These are phyloP conservation scores for Troides helena DNA, from an alignment of 2,888 invertebrate genomes.

Conservation along the genomic window DNA sequence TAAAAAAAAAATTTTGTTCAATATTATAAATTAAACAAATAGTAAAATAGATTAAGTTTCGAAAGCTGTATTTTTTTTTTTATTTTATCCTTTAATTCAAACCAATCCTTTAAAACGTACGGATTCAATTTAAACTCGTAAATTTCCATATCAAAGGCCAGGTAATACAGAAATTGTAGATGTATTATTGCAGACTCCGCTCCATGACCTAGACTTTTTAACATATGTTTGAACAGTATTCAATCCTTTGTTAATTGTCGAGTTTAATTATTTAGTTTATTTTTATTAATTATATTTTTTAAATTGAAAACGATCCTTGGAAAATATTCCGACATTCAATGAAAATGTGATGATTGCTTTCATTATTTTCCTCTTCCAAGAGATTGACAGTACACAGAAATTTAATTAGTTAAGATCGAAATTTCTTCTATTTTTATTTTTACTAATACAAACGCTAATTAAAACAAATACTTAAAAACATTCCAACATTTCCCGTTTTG, in stretches of 20 bases:
- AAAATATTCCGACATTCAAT: not conserved
- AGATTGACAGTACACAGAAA: not conserved
- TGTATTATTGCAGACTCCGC: not conserved
- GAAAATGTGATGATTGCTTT: not conserved
- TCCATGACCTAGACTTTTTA: not conserved
- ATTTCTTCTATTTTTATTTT: conserved; percentile 4
- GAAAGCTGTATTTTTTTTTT: not conserved
- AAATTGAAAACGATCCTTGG: not conserved
- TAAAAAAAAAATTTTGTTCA: too few species aligned
- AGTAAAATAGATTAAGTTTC: not conserved
- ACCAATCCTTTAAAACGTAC: not conserved
- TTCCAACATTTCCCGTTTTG: not conserved
- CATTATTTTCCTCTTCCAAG: not conserved
- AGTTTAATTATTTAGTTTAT: not conserved
- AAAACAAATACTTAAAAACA: not conserved
- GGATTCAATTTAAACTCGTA: not conserved
- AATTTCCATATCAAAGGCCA: not conserved
- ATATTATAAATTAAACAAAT: too few species aligned
- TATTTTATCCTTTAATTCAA: not conserved
- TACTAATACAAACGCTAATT: not conserved
- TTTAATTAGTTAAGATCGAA: not conserved
- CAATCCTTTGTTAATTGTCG: not conserved
- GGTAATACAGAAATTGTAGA: not conserved
- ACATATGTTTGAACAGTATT: not conserved
- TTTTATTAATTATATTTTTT: not conserved